Evolutionary conservation across 2,797 vertebrate genomes (phyloP).

Genomic region (Oophaga sylvatica): DNA sequence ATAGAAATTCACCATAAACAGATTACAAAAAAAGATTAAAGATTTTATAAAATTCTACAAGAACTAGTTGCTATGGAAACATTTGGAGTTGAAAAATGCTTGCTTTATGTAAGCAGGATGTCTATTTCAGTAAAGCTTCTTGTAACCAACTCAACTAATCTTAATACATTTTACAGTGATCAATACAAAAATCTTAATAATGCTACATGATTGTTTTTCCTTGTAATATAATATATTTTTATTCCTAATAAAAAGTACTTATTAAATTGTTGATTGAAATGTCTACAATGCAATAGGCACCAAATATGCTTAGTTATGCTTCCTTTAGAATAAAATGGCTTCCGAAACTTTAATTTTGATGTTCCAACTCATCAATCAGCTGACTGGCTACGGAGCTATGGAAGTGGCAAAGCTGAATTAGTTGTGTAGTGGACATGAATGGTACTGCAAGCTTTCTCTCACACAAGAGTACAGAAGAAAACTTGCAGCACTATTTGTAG

Average conservation of each 20-base stretch:
- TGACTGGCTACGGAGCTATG: too few relatives aligned
- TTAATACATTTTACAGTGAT: not conserved
- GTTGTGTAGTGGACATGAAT: too few relatives aligned
- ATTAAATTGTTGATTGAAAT: not conserved
- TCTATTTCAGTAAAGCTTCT: not conserved
- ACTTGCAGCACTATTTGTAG: too few relatives aligned
- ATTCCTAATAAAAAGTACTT: not conserved
- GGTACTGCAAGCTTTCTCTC: too few relatives aligned
- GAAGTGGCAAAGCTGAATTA: too few relatives aligned
- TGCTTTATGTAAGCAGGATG: slow-evolving; percentile 8
- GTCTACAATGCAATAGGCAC: not conserved
- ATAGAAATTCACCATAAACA: not conserved
- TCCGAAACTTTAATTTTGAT: too few relatives aligned
- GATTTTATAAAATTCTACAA: slow-evolving; percentile 30
- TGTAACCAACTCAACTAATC: not conserved
- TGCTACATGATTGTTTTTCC: not conserved
- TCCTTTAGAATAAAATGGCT: not conserved
- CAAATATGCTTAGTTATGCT: not conserved
- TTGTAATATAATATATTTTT: not conserved
- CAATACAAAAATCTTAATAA: not conserved
- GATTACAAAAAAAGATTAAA: slow-evolving; percentile 34
- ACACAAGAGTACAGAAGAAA: too few relatives aligned
- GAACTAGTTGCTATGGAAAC: slow-evolving; percentile 13
- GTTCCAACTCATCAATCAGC: too few relatives aligned
- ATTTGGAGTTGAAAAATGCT: not conserved